A percentile compares a stretch with the other conserved stretches of the same genome.
phyloP scores from a whole-genome alignment of 2,797 vertebrate genomes.

The Argentina silus region DNA sequence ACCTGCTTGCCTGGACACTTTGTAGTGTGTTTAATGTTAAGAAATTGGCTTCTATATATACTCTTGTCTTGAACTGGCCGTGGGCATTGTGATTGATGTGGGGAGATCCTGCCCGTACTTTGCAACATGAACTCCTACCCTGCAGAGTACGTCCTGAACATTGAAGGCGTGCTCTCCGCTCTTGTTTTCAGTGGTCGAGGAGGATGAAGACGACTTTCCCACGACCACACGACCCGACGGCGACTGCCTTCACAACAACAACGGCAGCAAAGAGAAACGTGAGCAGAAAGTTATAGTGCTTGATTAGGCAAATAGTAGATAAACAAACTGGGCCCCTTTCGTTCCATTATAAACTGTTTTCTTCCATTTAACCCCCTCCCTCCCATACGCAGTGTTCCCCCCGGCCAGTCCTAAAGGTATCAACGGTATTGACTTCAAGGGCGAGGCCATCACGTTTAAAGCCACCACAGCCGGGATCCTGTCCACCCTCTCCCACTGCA shows the following conservation, averaged over 20 bases:
- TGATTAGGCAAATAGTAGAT: neutral
- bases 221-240: constrained; percentile 82
- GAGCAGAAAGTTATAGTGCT: constrained; percentile 57
- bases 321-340: neutral
- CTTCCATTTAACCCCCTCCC: no score
- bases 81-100: neutral
- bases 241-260: constrained; percentile 90
- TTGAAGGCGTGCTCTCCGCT: constrained; percentile 23
- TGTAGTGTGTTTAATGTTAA: neutral
- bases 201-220: constrained; percentile 93
- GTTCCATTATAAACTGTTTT: neutral
- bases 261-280: constrained; percentile 94
- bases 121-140: no score
- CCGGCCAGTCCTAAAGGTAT: constrained; percentile 86
- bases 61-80: constrained; percentile 1
- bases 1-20: neutral
- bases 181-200: constrained; percentile 83
- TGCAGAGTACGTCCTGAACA: neutral
- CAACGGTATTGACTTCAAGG: constrained; percentile 97
- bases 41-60: neutral
- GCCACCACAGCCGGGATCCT: constrained; percentile 97
- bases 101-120: no score
- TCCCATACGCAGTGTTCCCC: constrained; percentile 76
- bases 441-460: constrained; percentile 98
- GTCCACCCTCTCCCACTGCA: constrained; percentile 94